Base-by-base conservation (phyloP, 2,888 invertebrate species). In the Stomorhina lunata region DNA sequence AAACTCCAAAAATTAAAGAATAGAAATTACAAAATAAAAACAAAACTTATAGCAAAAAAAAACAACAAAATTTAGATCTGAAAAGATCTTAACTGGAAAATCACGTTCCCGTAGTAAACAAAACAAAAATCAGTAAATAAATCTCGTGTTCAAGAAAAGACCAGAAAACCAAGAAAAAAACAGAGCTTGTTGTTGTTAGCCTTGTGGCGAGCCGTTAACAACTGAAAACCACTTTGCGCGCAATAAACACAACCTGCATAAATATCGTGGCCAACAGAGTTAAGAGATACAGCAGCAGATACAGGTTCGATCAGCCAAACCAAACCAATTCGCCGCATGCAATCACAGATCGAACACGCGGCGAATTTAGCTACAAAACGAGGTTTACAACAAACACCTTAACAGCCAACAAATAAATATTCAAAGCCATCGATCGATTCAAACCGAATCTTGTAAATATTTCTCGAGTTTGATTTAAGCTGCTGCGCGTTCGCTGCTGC, bases 151-250 rank as follows among this genome's bases (percentile, higher is more conserved):
- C 27, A 63, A 78, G 59, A 78, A 27, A 65, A 80, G 68, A 50
- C n/a, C 32, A 32, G 75, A 32, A 69, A 37, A 20, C 40, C 71
- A 20, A 68, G 65, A 72, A 72, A 73, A 68, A 66, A 85, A 75
- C 85, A 81, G 75, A 84, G 76, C 87, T 88, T 84, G 79, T 79
- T 80, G 90, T 90, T 91, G 90, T 91, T 90, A 90, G 90, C 91
- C 90, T 90, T 91, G 89, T 90, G 91, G 90, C 89, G 90, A 89
- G 90, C 90, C 90, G 90, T 91, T 91, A 90, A 91, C 90, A 91
- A 91, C 91, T 91, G 90, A 91, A 91, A 91, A 91, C 91, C 89
- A 90, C 91, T 91, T 91, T 90, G 87, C 89, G 88, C 89, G 89
- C 88, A 88, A 87, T 88, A 87, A 87, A 87, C 79, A 75, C 82